Base-by-base conservation (phyloP, 2,888 invertebrate species). In the Rhingia rostrata region DNA sequence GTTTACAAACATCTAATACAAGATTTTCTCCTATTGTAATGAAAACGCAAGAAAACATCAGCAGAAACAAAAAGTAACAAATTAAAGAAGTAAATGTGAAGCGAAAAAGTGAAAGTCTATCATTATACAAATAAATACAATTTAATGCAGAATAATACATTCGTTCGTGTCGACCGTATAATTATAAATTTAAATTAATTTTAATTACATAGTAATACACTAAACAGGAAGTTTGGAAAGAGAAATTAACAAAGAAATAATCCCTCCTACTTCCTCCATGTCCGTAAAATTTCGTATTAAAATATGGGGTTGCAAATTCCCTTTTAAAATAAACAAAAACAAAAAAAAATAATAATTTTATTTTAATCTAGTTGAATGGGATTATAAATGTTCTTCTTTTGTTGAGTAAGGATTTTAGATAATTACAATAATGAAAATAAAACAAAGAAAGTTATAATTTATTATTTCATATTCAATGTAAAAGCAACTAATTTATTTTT, bases 81-180 rank as follows among this genome's bases (percentile, higher is more conserved):
- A 66, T 12, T 12, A 43, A 51, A 45, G 32, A 58, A 32, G 14
- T 64, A 33, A 22, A 22, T 22, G 22, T 22, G 22, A 56, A 30
- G 45, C 33, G 22, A 30, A 14, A 49, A 56, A 56, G 43, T 69
- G 54, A 47, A 69, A 69, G 45, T 69, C 51, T 67, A 67, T 49
- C 22, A 75, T n/a, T 39, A 69, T 60, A 69, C 41, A 39, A 22
- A 45, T 77, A 56, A 56, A 47, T 74, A 47, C 45, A 54, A 74
- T 64, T 49, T 30, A 67, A 60, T 45, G 53, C 61, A 47, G 54
- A 69, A 49, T 32, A 43, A 61, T 45, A 54, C 14, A 61, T 69
- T 75, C 51, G 60, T 61, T 77, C 32, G 53, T 61, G 41, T 61
- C 67, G 69, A 77, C 35, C 45, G 58, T 66, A 54, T 66, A 45